Evolutionary conservation across 92 coral and sea anemone genomes (phyloP), one percentile per base, ranked within the genome.

Genomic region (Metridium senile): DNA sequence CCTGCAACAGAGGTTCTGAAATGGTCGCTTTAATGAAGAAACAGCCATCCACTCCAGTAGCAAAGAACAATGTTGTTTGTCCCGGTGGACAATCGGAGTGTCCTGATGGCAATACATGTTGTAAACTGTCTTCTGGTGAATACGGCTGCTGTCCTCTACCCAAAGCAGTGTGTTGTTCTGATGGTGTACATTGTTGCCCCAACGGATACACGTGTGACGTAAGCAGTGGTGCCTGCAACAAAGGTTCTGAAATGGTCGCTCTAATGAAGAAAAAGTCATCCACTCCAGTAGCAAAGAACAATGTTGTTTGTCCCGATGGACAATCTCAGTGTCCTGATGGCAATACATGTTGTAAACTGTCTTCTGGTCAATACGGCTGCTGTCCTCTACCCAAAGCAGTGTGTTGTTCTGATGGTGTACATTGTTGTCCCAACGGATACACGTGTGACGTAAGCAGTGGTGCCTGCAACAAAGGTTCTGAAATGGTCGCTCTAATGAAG

Each of bases 141-240:
- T 87, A 76, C 26, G 93, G 89, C 43, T 91, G 97, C 58, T 91
- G 97, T 69, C 93, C 97, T 9, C 58, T 79, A 74, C 76, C 71
- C 19, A 84, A 89, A 58, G 93, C 93, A 0, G 86, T 89, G 35
- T 91, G 97, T 59, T 91, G 97, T 75, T 32, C 68, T 1, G 93
- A 89, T 65, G 74, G 73, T 33, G 32, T 70, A 2, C 97, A 91
- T 35, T 91, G 97, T 45, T 91, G 97, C 65, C 97, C 93, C 0
- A 33, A 75, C 70, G 91, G 88, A 16, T 82, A 86, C 61, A 82
- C 73, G 0, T 89, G 94, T 66, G 82, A 85, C 66, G 30, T 49
- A 0, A 49, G 77, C 18, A 25, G 23, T 18, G 82, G 88, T 21
- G 78, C 77, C 0, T 87, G 92, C 33, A 83, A 64, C 39, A 69